These are phyloP conservation scores for Sylvilagus floridanus DNA, from an alignment of 2,797 vertebrate species.

Conservation along the genomic window DNA sequence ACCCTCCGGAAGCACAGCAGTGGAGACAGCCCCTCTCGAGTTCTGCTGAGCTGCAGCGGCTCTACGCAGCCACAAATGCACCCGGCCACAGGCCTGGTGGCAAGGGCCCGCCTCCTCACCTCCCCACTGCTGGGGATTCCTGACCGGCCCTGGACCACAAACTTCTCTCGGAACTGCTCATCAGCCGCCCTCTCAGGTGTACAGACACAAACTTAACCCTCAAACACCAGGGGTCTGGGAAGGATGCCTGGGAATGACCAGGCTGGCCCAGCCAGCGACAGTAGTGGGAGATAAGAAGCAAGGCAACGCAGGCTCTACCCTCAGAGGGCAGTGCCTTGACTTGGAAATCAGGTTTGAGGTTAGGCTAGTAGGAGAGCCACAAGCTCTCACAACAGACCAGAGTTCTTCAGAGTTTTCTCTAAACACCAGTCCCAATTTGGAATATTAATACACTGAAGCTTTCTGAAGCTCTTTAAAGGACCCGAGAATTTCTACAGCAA, in stretches of 20 bases:
- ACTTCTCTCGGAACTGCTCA: neutral
- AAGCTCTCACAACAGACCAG: neutral
- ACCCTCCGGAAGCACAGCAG: neutral
- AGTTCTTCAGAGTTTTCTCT: slow-evolving; percentile 16
- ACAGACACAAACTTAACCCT: neutral
- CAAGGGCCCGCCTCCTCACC: neutral
- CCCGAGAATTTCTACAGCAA: slow-evolving; percentile 8
- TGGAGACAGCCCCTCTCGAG: neutral
- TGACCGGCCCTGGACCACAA: neutral
- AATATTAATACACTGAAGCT: neutral
- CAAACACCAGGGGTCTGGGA: neutral
- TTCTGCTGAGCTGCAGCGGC: neutral
- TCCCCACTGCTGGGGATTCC: neutral
- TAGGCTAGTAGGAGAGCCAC: neutral
- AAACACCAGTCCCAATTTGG: neutral
- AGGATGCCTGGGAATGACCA: neutral
- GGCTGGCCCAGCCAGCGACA: neutral
- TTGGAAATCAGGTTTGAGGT: neutral
- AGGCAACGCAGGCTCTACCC: neutral
- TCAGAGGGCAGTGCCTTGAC: neutral
- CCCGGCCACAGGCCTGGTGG: neutral
- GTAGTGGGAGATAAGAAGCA: neutral
- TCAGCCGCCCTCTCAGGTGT: neutral
- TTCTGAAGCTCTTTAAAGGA: neutral
- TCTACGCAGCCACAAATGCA: neutral